These are phyloP conservation scores for Manduca sexta DNA, from an alignment of 1,140 invertebrate species.

Conservation along the genomic window DNA sequence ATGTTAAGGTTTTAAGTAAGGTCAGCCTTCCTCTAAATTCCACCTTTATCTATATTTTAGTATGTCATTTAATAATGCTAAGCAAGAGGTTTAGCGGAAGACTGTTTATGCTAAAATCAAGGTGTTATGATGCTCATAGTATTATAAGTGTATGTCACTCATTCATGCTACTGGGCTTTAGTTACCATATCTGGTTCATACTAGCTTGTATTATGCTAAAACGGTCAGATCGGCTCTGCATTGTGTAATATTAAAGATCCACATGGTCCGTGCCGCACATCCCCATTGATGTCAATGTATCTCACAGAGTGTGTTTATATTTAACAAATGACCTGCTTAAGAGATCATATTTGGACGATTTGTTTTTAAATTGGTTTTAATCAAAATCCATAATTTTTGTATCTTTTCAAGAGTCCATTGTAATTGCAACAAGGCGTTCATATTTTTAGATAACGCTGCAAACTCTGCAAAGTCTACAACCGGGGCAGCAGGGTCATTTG, in stretches of 20 bases:
- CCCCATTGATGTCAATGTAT: background rate
- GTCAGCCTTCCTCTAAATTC: too few relatives aligned
- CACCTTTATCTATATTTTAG: too few relatives aligned
- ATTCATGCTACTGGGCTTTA: slow-evolving; percentile 1
- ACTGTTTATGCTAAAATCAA: background rate
- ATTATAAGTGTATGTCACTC: background rate
- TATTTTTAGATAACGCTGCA: slow-evolving; percentile 87
- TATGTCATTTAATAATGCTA: too few relatives aligned
- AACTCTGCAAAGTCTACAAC: slow-evolving; percentile 86
- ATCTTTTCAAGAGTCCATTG: slow-evolving; percentile 9
- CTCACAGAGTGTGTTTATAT: slow-evolving; percentile 18
- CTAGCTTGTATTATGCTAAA: background rate
- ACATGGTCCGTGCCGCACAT: too few relatives aligned
- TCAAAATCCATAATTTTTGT: slow-evolving; percentile 7
- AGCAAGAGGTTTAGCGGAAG: too few relatives aligned
- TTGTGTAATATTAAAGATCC: background rate
- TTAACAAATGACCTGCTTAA: slow-evolving; percentile 58
- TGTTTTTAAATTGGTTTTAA: slow-evolving; percentile 8
- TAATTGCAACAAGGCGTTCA: slow-evolving; percentile 59
- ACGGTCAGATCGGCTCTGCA: background rate
- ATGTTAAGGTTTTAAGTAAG: too few relatives aligned
- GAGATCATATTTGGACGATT: slow-evolving; percentile 23
- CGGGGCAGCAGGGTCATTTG: slow-evolving; percentile 88
- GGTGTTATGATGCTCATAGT: background rate
- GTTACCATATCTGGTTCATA: background rate